Conservation (phyloP, 1,140 invertebrate species). For the Pseudomyrmex concolor region DNA sequence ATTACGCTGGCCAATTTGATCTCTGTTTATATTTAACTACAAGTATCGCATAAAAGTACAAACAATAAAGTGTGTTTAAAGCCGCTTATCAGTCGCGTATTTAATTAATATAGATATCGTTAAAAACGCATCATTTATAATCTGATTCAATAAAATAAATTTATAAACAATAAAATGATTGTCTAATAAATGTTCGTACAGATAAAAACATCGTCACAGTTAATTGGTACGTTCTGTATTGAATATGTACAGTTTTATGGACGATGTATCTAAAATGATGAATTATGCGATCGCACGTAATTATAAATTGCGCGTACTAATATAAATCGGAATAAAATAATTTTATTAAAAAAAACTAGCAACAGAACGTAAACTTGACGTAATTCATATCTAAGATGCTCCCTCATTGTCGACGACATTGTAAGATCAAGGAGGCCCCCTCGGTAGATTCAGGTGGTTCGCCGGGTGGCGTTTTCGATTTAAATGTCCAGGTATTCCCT, state of each 20-base stretch:
- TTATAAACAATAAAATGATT: slow-evolving; percentile 20
- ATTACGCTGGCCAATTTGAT: slow-evolving; percentile 49
- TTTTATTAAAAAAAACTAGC: not conserved
- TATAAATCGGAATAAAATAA: not conserved
- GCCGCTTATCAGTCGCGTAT: slow-evolving; percentile 38
- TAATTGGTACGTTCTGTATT: not conserved
- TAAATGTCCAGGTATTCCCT: slow-evolving; percentile 82
- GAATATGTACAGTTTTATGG: not conserved
- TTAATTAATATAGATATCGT: slow-evolving; percentile 44
- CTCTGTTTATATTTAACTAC: slow-evolving; percentile 48
- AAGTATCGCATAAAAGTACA: slow-evolving; percentile 43
- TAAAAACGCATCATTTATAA: slow-evolving; percentile 27
- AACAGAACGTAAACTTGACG: not conserved
- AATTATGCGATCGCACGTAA: not conserved
- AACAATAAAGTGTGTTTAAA: slow-evolving; percentile 49
- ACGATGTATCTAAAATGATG: not conserved
- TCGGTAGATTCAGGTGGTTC: slow-evolving; percentile 82
- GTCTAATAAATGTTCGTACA: slow-evolving; percentile 22
- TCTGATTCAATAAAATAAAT: slow-evolving; percentile 10
- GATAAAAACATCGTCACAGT: slow-evolving; percentile 3
- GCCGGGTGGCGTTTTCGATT: slow-evolving; percentile 78
- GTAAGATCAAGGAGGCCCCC: slow-evolving; percentile 80
- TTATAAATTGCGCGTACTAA: not conserved
- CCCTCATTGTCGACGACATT: slow-evolving; percentile 71
- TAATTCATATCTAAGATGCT: not conserved